These are phyloP conservation scores for Drosophila yakuba DNA, from an alignment of 1,140 invertebrate species.

Conservation along the genomic window DNA sequence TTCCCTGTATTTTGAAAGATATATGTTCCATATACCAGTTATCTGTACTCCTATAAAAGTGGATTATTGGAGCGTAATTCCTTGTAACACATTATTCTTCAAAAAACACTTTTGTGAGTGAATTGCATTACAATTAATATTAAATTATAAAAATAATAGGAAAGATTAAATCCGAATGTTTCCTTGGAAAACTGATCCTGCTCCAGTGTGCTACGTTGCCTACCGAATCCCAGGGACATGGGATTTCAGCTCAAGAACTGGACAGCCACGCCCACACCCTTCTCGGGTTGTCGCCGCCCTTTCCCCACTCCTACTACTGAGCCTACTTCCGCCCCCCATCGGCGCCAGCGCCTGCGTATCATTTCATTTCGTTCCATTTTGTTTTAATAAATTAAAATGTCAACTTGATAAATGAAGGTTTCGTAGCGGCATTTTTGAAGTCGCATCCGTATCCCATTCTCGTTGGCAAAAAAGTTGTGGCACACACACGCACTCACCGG, in stretches of 20 bases:
- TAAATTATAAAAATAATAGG: too few species aligned
- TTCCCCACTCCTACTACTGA: too few species aligned
- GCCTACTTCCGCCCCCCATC: background rate
- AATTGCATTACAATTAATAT: too few species aligned
- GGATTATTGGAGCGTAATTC: too few species aligned
- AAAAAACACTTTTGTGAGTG: too few species aligned
- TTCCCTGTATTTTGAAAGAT: too few species aligned
- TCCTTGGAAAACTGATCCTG: background rate
- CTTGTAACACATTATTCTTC: too few species aligned
- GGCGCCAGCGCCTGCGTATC: constrained; percentile 34
- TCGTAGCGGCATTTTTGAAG: constrained; percentile 74
- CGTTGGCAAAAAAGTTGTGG: constrained; percentile 40
- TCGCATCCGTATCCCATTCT: constrained; percentile 30
- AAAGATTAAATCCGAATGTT: too few species aligned
- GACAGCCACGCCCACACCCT: constrained; percentile 25
- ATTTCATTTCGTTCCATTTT: constrained; percentile 78
- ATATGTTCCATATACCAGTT: too few species aligned
- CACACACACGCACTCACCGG: constrained; percentile 14
- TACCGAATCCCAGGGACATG: constrained; percentile 7
- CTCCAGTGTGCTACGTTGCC: constrained; percentile 1
- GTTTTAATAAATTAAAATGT: constrained; percentile 83
- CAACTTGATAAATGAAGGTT: constrained; percentile 82
- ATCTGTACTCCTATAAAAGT: too few species aligned
- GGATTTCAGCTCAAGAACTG: constrained; percentile 19
- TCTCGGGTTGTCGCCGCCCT: background rate